These are phyloP conservation scores for Tipula lateralis DNA, from an alignment of 2,888 invertebrate species.

Conservation along the genomic window DNA sequence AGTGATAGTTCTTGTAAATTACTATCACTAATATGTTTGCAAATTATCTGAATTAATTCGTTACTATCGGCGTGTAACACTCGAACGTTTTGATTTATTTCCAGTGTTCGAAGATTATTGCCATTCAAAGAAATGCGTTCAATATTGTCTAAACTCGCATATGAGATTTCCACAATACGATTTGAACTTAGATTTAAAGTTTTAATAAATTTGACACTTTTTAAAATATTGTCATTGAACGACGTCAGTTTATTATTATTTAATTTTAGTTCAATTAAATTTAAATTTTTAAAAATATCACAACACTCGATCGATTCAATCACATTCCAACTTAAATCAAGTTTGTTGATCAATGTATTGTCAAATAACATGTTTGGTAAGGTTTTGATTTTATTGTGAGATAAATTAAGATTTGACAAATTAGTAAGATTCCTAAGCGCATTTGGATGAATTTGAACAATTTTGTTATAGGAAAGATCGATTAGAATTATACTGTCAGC, in stretches of 20 bases:
- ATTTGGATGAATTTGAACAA: background rate
- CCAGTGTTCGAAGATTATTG: too few species aligned
- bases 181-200: background rate
- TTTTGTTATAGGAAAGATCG: background rate
- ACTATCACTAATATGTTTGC: background rate
- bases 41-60: background rate
- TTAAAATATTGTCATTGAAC: background rate
- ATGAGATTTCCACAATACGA: background rate
- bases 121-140: background rate
- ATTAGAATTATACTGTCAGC: background rate
- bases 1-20: background rate
- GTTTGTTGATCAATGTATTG: background rate
- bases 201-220: background rate
- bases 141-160: background rate
- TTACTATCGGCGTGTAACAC: background rate
- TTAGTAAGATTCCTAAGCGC: background rate
- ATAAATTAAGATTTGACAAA: background rate
- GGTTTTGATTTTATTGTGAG: background rate
- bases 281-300: too few species aligned
- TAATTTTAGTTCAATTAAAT: too few species aligned
- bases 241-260: too few species aligned
- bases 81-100: too few species aligned
- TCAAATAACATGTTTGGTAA: background rate
- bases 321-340: background rate
- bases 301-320: background rate